These are phyloP conservation scores for Anoplopoma fimbria DNA, from an alignment of 2,113 vertebrate species.

Conservation along the genomic window DNA sequence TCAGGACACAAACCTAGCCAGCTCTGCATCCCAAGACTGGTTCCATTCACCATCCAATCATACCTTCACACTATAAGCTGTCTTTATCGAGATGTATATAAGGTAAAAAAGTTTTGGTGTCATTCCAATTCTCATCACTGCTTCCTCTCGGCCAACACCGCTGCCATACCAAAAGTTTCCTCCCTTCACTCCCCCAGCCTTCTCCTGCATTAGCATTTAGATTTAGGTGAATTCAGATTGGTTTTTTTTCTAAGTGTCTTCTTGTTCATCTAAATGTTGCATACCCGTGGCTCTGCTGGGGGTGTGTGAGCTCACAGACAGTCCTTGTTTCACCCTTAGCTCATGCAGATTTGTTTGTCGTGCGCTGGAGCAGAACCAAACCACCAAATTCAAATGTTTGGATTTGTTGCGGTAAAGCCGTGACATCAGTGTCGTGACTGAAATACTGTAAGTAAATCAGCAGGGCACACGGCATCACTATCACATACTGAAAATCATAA, in stretches of 20 bases:
- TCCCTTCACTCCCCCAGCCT: conserved; percentile 3
- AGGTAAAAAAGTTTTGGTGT: not conserved
- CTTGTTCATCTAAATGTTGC: conserved; percentile 37
- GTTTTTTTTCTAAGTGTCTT: conserved; percentile 30
- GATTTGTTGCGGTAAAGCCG: conserved; percentile 1
- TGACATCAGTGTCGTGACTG: not conserved
- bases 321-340: conserved; percentile 8
- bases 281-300: conserved; percentile 27
- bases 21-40: not conserved
- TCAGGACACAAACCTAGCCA: not conserved
- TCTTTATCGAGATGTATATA: not conserved
- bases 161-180: not conserved
- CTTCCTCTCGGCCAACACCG: not conserved
- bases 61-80: not conserved
- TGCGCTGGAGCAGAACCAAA: conserved; percentile 35
- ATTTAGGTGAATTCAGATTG: conserved; percentile 49
- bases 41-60: no score
- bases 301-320: not conserved
- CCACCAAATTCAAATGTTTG: conserved; percentile 40
- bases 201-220: conserved; percentile 65
- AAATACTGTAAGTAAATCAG: not conserved
- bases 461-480: not conserved
- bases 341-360: conserved; percentile 43
- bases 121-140: conserved; percentile 22
- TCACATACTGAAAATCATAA: not conserved